Conservation (phyloP, 2,888 invertebrate species). For the Drosophila putrida region DNA sequence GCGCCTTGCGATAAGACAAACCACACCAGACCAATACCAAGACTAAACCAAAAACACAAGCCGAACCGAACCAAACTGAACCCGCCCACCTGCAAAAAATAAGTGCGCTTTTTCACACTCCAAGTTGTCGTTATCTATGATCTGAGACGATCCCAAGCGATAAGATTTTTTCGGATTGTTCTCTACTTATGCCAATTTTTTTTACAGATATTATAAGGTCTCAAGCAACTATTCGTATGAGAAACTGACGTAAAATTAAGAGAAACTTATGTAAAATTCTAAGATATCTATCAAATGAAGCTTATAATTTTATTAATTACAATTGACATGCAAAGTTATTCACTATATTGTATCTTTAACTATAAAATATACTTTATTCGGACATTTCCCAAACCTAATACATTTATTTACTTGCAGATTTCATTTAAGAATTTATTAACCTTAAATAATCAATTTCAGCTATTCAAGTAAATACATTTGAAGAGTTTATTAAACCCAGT, state of each 20-base stretch:
- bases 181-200: too few relatives aligned
- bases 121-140: constrained; percentile 17
- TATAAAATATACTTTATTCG: too few relatives aligned
- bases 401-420: background rate
- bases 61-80: background rate
- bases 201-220: too few relatives aligned
- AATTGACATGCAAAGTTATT: too few relatives aligned
- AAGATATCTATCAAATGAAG: too few relatives aligned
- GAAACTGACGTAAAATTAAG: too few relatives aligned
- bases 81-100: constrained; percentile 13
- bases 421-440: too few relatives aligned
- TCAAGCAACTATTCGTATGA: too few relatives aligned
- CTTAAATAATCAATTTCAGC: too few relatives aligned
- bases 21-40: constrained; percentile 5
- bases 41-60: background rate
- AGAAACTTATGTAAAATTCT: too few relatives aligned
- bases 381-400: background rate
- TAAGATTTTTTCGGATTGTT: constrained; percentile 16
- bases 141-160: constrained; percentile 32
- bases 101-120: constrained; percentile 43
- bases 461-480: background rate
- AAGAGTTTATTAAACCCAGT: background rate
- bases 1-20: constrained; percentile 49
- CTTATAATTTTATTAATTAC: too few relatives aligned
- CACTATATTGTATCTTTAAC: too few relatives aligned